These are phyloP conservation scores for Torymus aiolomorphi DNA, from an alignment of 2,888 invertebrate species.

Conservation along the genomic window DNA sequence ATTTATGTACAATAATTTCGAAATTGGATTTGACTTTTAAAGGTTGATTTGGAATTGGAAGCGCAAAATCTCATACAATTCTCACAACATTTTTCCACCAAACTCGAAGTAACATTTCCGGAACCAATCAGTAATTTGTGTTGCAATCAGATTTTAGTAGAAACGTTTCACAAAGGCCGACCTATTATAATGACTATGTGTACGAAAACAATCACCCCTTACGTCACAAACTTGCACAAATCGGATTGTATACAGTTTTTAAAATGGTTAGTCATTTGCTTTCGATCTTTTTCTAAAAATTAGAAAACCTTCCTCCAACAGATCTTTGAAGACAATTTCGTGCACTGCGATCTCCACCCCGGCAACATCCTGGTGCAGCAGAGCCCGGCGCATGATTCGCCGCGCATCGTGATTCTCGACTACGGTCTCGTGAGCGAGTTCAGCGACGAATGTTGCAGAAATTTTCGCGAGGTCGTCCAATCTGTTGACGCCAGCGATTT, in stretches of 20 bases:
- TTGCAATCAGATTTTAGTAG: slow-evolving; percentile 74
- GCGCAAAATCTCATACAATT: slow-evolving; percentile 75
- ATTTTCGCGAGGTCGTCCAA: slow-evolving; percentile 75
- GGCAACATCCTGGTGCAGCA: slow-evolving; percentile 77
- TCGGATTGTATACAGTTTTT: slow-evolving; percentile 75
- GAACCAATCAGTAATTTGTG: slow-evolving; percentile 72
- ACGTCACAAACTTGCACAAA: slow-evolving; percentile 71
- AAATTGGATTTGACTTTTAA: slow-evolving; percentile 22
- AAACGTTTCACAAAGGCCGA: slow-evolving; percentile 76
- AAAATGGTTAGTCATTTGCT: slow-evolving; percentile 73
- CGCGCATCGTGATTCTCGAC: slow-evolving; percentile 74
- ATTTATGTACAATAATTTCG: too few species aligned
- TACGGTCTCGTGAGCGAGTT: slow-evolving; percentile 76
- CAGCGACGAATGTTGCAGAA: slow-evolving; percentile 71
- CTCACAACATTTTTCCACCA: slow-evolving; percentile 72
- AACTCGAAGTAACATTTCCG: slow-evolving; percentile 73
- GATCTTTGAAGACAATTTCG: slow-evolving; percentile 77
- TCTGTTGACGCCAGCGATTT: slow-evolving; percentile 75
- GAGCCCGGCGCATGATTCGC: slow-evolving; percentile 9
- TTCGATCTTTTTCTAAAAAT: too few species aligned
- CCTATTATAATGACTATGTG: slow-evolving; percentile 71
- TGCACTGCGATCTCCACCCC: slow-evolving; percentile 78
- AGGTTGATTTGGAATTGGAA: slow-evolving; percentile 76
- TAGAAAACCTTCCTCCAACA: slow-evolving; percentile 56
- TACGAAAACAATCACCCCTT: slow-evolving; percentile 58